Conservation (phyloP, 2,888 invertebrate genomes). For the Archips crataeganus region DNA sequence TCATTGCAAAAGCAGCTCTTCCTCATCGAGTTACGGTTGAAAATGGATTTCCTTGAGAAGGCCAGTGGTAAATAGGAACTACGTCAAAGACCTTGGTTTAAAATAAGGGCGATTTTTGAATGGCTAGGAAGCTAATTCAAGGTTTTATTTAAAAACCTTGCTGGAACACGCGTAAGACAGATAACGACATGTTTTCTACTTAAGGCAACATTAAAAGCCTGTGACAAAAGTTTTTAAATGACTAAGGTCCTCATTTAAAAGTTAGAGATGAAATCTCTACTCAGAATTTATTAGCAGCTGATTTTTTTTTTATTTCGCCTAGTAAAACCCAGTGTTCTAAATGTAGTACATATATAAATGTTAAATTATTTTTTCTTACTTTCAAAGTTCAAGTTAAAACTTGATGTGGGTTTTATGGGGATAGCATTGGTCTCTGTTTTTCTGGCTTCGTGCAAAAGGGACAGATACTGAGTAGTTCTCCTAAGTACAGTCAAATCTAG, state of each 20-base stretch:
- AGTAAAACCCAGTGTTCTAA: too few relatives aligned
- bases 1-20: conserved; percentile 82
- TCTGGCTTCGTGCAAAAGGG: not conserved
- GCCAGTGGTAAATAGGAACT: conserved; percentile 71
- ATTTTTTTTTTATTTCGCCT: not conserved
- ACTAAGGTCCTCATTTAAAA: not conserved
- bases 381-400: too few relatives aligned
- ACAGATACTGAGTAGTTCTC: not conserved
- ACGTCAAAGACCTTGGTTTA: not conserved
- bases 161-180: too few relatives aligned
- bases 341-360: too few relatives aligned
- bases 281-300: not conserved
- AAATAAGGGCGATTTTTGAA: too few relatives aligned
- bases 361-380: too few relatives aligned
- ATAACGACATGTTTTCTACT: too few relatives aligned
- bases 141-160: too few relatives aligned
- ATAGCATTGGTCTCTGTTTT: not conserved
- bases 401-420: too few relatives aligned
- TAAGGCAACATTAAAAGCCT: not conserved
- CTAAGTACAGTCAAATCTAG: conserved; percentile 39
- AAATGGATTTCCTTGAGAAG: conserved; percentile 84
- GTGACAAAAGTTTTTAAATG: not conserved
- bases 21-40: conserved; percentile 77
- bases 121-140: too few relatives aligned
- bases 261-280: conserved; percentile 1